Conservation (phyloP, 30 jellyfish, hydroid and myxozoan genomes). For the Hydractinia symbiolongicarpus region DNA sequence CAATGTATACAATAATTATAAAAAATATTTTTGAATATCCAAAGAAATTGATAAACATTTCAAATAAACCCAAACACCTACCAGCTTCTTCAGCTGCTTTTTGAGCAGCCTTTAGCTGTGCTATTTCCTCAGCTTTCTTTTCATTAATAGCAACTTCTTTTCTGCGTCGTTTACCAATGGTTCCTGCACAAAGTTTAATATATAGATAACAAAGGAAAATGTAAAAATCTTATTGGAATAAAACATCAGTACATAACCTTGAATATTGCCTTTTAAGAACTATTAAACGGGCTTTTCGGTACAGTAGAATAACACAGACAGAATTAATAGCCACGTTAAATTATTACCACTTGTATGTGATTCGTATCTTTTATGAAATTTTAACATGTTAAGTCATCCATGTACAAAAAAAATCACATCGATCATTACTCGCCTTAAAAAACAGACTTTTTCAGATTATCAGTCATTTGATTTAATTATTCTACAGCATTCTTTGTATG, state of each 20-base stretch:
- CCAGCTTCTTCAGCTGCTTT: constrained; percentile 10
- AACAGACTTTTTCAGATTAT: too few relatives aligned
- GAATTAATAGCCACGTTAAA: too few relatives aligned
- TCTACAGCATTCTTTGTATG: too few relatives aligned
- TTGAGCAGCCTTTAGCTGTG: constrained; percentile 21
- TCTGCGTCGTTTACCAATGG: constrained; percentile 10
- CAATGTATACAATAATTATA: neutral
- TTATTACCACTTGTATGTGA: too few relatives aligned
- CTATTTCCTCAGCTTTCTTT: constrained; percentile 14
- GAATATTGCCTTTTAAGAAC: neutral
- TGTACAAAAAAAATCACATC: too few relatives aligned
- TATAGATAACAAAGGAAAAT: too few relatives aligned
- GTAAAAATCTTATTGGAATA: neutral
- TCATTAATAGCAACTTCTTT: constrained; percentile 15
- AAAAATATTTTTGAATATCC: neutral
- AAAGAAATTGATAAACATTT: neutral
- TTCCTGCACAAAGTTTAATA: neutral
- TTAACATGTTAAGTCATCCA: too few relatives aligned
- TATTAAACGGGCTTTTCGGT: too few relatives aligned
- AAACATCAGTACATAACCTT: neutral
- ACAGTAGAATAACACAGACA: too few relatives aligned
- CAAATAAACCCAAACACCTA: neutral
- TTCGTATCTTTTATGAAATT: too few relatives aligned
- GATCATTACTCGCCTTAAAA: too few relatives aligned
- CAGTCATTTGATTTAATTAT: too few relatives aligned